Base-by-base conservation (phyloP, 92 coral and sea anemone species). In the Anthopleura xanthogrammica region DNA sequence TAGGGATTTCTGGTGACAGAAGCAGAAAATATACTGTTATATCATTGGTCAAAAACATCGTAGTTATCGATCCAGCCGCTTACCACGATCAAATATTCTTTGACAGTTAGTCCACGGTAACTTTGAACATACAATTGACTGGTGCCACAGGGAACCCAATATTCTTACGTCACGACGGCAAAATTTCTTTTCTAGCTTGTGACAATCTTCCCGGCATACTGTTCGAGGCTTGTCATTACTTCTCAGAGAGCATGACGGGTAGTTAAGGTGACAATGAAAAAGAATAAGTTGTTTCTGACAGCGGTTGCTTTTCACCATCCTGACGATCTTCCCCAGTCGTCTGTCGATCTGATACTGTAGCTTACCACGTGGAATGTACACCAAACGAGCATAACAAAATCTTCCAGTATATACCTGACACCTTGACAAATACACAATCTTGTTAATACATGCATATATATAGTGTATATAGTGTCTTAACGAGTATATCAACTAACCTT, bases 341-440 rank as follows among this genome's bases (percentile, higher is more conserved):
- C 42, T 68, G 36, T 85, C 88, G 12, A 72, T 39, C 43, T 85
- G 82, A 17, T 78, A 41, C 72, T 85, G 88, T 1, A 2, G 13
- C 12, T 66, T 76, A 14, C 88, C 88, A 41, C 46, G 65, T 0
- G 24, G 77, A 12, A 85, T 72, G 79, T 85, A 72, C 20, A 85
- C 62, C 19, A 85, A 10, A 22, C 70, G 52, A 41, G 76, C 60
- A 10, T 29, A 16, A 57, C 96, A 92, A 10, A 90, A 68, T 13
- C 77, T 80, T 23, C 99, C 99, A 29, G 22, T 77, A 85, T 94
- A 97, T 3, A 83, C 19, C 22, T 52, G 78, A 42, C 89, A 81
- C 57, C 87, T 88, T 42, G 39, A 75, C 70, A 55, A 50, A 39
- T 2, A 76, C 20, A 60, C 36, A 23, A 50, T 20, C 40, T 17